These are phyloP conservation scores for Chelon labrosus DNA, from an alignment of 2,797 vertebrate genomes.

Conservation along the genomic window DNA sequence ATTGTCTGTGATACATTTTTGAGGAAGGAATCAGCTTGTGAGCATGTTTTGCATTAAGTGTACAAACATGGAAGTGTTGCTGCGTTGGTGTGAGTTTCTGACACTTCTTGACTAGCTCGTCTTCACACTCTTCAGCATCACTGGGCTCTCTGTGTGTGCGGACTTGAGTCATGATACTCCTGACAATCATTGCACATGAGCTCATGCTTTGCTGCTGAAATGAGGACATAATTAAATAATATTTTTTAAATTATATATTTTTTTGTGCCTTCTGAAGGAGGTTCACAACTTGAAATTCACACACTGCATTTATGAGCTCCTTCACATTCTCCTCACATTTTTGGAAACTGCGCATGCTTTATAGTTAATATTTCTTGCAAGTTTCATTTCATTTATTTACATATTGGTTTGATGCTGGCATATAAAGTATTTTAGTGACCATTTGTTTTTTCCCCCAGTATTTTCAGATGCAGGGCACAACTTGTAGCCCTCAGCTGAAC, in stretches of 20 bases:
- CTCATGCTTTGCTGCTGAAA: constrained; percentile 22
- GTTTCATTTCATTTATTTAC: background rate
- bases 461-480: background rate
- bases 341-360: background rate
- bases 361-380: background rate
- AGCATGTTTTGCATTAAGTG: constrained; percentile 21
- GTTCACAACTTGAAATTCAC: background rate
- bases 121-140: constrained; percentile 43
- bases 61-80: constrained; percentile 32
- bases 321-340: background rate
- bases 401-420: background rate
- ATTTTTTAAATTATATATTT: background rate
- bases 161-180: constrained; percentile 35
- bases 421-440: background rate
- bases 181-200: constrained; percentile 20
- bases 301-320: background rate
- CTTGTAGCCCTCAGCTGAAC: background rate
- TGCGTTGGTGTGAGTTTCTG: constrained; percentile 52
- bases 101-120: constrained; percentile 42
- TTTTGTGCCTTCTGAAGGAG: background rate
- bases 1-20: constrained; percentile 32
- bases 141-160: constrained; percentile 33
- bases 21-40: constrained; percentile 15
- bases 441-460: background rate
- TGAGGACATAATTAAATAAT: background rate